Evolutionary conservation across 2,888 invertebrate species (phyloP), one percentile per base, ranked within the genome.

Genomic region (Thereva unica): DNA sequence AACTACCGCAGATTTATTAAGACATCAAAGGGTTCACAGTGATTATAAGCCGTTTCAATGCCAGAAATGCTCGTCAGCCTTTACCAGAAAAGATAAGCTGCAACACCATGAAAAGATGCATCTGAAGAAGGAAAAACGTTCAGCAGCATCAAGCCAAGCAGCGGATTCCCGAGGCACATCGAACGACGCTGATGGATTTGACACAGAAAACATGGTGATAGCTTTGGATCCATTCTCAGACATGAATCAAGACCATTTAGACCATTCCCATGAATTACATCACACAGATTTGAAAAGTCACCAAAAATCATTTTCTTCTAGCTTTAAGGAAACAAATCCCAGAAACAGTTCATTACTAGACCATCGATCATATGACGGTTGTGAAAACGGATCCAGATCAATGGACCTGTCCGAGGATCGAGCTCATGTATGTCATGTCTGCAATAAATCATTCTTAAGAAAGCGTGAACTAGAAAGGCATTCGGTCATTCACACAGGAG

Each of bases 391-490:
- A 23, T 23, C 23, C 1, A 23, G 23, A 23, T 23, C 23, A 23
- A 23, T 23, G 23, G 23, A 23, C 23, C 23, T 23, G 34, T 41
- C 42, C 9, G 41, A 50, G 8, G 23, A 40, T n/a, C 61, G 61
- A 3, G 12, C 38, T 9, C 61, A 61, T 74, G 83, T 83, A 67
- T 90, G 90, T 74, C 84, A 84, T 71, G 83, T 87, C 54, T 90
- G 90, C 75, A 85, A 84, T 63, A 89, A 88, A 75, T 84, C 86
- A 5, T 90, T 90, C 74, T 82, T 87, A 41, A 81, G 89, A 2
- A 88, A 89, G 77, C 83, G 89, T 49, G 90, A 90, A 77, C 78
- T 89, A 7, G 89, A 89, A 71, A 82, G 89, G 0, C 90, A 90
- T 78, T 83, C 85, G 10, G 83, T 85, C 0, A 83, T 89, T 1